A percentile compares a stretch with the other conserved stretches of the same genome.
Conservation (phyloP, 2,797 vertebrate genomes). For the Poeciliopsis infans region DNA sequence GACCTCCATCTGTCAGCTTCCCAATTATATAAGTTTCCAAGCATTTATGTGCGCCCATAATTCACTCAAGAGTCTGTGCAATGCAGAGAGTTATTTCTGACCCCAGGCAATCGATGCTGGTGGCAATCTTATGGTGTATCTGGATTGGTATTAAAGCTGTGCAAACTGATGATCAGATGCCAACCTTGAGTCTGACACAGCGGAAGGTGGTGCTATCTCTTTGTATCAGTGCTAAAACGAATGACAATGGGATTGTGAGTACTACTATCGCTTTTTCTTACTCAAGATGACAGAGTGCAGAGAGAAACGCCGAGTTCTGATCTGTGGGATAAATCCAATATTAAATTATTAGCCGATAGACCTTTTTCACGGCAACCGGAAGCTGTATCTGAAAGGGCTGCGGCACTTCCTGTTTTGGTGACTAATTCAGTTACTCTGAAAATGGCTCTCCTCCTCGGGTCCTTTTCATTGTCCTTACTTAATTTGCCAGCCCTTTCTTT, state of each 20-base stretch:
- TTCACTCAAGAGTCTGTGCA: conserved; percentile 33
- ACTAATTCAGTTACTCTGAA: too few relatives aligned
- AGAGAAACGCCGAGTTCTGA: conserved; percentile 41
- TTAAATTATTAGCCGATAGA: conserved; percentile 33
- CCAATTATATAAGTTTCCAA: conserved; percentile 32
- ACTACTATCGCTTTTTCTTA: conserved; percentile 18
- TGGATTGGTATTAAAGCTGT: not conserved
- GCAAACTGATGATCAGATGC: conserved; percentile 16
- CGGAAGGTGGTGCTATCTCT: conserved; percentile 15
- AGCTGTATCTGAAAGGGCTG: too few relatives aligned
- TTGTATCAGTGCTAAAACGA: conserved; percentile 25
- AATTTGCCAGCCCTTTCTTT: too few relatives aligned
- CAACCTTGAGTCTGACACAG: conserved; percentile 10
- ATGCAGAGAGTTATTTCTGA: conserved; percentile 22
- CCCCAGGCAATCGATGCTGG: not conserved
- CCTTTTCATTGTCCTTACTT: too few relatives aligned
- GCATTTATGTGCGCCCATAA: conserved; percentile 35
- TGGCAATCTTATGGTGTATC: conserved; percentile 10
- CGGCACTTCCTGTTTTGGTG: too few relatives aligned
- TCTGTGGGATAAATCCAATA: conserved; percentile 56
- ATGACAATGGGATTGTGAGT: conserved; percentile 33
- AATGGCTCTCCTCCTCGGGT: too few relatives aligned
- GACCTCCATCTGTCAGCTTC: conserved; percentile 47
- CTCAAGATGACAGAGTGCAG: conserved; percentile 50
- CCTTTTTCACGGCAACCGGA: too few relatives aligned